A percentile compares a stretch with the other conserved stretches of the same genome.
These are phyloP conservation scores for Pristionchus fissidentatus DNA, from an alignment of 2,888 invertebrate genomes.

Conservation along the genomic window DNA sequence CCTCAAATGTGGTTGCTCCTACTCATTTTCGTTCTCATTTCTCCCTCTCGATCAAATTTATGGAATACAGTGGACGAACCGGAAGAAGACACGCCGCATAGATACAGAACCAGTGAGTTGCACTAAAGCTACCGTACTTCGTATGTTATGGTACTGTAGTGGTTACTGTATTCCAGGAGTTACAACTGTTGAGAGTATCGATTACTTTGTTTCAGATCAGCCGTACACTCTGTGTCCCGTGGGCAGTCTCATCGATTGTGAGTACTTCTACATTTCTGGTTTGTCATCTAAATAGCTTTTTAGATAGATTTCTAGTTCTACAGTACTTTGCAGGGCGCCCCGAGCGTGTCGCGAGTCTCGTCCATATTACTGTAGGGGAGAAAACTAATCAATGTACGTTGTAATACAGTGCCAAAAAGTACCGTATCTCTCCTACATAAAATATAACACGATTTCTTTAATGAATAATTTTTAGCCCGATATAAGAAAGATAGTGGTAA, in stretches of 20 bases:
- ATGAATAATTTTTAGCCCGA: too few species aligned
- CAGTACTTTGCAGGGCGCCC: background rate
- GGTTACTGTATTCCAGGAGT: background rate
- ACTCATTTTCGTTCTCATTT: background rate
- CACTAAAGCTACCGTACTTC: background rate
- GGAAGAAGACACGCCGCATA: background rate
- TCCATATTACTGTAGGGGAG: background rate
- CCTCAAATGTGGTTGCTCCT: conserved; percentile 12
- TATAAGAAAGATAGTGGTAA: too few species aligned
- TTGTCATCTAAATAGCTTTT: background rate
- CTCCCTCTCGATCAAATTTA: too few species aligned
- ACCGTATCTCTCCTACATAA: too few species aligned
- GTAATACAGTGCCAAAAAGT: too few species aligned
- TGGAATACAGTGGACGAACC: background rate
- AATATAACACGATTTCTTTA: too few species aligned
- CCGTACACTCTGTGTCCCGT: conserved; percentile 28
- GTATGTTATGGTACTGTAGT: background rate
- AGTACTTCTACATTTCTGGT: too few species aligned
- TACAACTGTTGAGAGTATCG: background rate
- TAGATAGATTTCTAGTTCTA: background rate
- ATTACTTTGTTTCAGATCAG: background rate
- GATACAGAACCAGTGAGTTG: too few species aligned
- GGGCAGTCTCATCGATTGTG: conserved; percentile 17
- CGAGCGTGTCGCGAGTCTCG: background rate
- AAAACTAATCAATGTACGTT: background rate